Percentiles rank a stretch among this genome's conserved stretches.
phyloP scores from a whole-genome alignment of 1,140 invertebrate genomes.

The Microplitis mediator region DNA sequence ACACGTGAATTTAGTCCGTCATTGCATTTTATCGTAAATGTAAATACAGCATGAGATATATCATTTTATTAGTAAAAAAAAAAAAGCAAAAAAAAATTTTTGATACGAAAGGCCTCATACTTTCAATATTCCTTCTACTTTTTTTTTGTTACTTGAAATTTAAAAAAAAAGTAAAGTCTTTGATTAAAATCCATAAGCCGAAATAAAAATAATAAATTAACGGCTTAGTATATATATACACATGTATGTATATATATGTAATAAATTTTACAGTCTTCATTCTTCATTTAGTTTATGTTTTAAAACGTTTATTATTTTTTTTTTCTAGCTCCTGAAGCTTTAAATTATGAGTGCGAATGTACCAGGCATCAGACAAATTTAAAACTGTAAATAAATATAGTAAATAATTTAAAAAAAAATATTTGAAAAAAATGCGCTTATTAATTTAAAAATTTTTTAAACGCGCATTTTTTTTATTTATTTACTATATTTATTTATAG shows the following conservation, averaged over 20 bases:
- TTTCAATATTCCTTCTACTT: slow-evolving; percentile 42
- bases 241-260: neutral
- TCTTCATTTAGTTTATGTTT: neutral
- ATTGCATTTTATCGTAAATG: slow-evolving; percentile 53
- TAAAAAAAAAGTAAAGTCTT: slow-evolving; percentile 9
- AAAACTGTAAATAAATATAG: no score
- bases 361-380: no score
- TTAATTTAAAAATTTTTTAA: no score
- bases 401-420: no score
- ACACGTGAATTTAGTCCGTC: slow-evolving; percentile 38
- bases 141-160: slow-evolving; percentile 28
- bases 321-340: neutral
- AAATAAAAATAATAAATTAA: slow-evolving; percentile 7
- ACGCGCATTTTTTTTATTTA: no score
- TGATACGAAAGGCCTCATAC: slow-evolving; percentile 54
- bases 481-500: no score
- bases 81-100: slow-evolving; percentile 32
- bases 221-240: neutral
- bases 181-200: neutral
- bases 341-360: neutral
- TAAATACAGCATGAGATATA: slow-evolving; percentile 46
- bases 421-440: no score
- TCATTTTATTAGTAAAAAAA: slow-evolving; percentile 50
- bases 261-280: neutral
- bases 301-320: neutral